Base-by-base conservation (phyloP, 1,140 invertebrate species). In the Drosophila triauraria region DNA sequence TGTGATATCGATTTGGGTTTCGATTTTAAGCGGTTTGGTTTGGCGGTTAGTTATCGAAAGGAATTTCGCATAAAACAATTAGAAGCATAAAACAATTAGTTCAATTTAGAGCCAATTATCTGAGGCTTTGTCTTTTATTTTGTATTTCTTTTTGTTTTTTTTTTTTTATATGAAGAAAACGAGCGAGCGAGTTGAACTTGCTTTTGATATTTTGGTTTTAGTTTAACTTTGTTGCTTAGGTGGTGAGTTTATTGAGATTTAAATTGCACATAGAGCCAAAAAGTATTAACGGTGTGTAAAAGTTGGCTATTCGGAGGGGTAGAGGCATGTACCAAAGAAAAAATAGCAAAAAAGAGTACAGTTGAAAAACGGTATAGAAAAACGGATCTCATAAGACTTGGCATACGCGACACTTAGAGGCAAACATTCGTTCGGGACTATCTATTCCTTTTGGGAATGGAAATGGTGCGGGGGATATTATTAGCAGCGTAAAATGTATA, bases 211-310 rank as follows among this genome's bases (percentile, higher is more conserved):
- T 68, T 79, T 70, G 32, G 35, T 60, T 72, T 72, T 51, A 71
- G 68, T 78, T 62, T 81, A 78, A 60, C 54, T 65, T 63, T 78
- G 56, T 78, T 78, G 75, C 76, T 78, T 78, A 80, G 53, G 62
- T 87, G 81, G 75, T 85, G 74, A 85, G 70, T 75, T 90, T 85
- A 88, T 87, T 82, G 60, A 82, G 62, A 68, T 78, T 77, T 82
- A 75, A 78, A 85, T 90, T 90, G 85, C 85, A 91, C 86, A 90
- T 91, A 81, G 85, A 90, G 85, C 82, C 86, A 90, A 90, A 90
- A 90, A 90, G 63, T 72, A 74, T 72, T 72, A 74, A 74, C 43
- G 53, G 78, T 65, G 85, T 90, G 81, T 78, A 85, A 90, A 72
- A 85, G 65, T 85, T 83, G 76, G 74, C 81, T 84, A 81, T 81